Evolutionary conservation across 2,113 vertebrate genomes (phyloP), one percentile per base, ranked within the genome.

Genomic region (Clarias batrachus): DNA sequence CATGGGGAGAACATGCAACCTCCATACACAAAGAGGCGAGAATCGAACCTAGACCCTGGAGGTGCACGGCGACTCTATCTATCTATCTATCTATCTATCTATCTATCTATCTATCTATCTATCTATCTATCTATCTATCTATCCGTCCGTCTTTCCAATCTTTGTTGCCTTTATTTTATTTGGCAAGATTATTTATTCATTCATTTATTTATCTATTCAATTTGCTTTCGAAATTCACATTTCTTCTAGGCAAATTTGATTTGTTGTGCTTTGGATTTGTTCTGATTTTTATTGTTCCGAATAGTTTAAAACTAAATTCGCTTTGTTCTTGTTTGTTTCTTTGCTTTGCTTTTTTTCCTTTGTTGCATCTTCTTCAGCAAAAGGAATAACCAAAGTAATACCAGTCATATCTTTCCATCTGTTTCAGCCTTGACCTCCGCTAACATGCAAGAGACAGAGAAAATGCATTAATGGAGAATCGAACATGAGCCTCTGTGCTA

Each of bases 381-480:
- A 54, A 30, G 27, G 6, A 56, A n/a, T 0, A 4, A n/a, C 70
- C 33, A 79, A 77, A 86, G 73, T 71, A 86, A 84, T 71, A 62
- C 60, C 0, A 30, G 25, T n/a, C 25, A 23, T 78, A 59, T 86
- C 62, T 41, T 80, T 82, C 85, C 41, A 65, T 83, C 82, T 70
- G 73, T 30, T 71, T 48, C 73, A 83, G 66, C 85, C 88, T 83
- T 70, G 60, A 78, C 76, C 79, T 85, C 88, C 21, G 5, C 57
- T 57, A 76, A 68, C 68, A 87, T 48, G 85, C 87, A 87, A 81
- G 78, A n/a, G 30, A 89, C 89, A 89, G 12, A 57, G 85, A 87
- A 90, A 89, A 89, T 76, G 84, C 91, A 86, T 91, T 90, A 88
- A 88, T 71, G 66, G 87, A 63, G 79, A 87, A 70, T 80, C 11